phyloP scores from a whole-genome alignment of 1,140 invertebrate species.

The Gonioctena quinquepunctata region DNA sequence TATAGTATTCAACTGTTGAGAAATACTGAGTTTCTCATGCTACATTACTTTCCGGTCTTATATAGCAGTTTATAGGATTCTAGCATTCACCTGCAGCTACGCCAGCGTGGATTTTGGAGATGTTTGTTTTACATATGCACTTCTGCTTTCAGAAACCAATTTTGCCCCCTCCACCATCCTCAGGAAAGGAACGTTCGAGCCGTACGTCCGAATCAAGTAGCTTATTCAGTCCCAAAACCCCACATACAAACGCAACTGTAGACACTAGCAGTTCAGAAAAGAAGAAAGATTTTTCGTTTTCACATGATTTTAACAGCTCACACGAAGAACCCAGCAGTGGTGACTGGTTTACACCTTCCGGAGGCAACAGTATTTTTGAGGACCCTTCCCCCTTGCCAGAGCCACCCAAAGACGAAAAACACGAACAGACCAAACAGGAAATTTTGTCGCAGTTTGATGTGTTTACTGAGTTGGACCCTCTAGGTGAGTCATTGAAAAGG shows the following conservation, averaged over 20 bases:
- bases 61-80: too few species aligned
- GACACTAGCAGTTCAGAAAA: slow-evolving; percentile 28
- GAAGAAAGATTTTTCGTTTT: slow-evolving; percentile 40
- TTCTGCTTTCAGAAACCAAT: slow-evolving; percentile 58
- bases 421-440: slow-evolving; percentile 50
- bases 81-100: too few species aligned
- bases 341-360: slow-evolving; percentile 51
- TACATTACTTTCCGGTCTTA: too few species aligned
- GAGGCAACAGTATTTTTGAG: slow-evolving; percentile 46
- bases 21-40: too few species aligned
- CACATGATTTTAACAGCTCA: slow-evolving; percentile 44
- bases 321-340: slow-evolving; percentile 49
- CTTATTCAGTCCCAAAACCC: slow-evolving; percentile 50
- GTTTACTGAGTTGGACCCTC: slow-evolving; percentile 89
- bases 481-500: slow-evolving; percentile 71
- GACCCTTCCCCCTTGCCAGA: slow-evolving; percentile 39
- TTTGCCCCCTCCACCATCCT: slow-evolving; percentile 69
- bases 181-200: slow-evolving; percentile 48
- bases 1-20: too few species aligned
- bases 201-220: slow-evolving; percentile 47
- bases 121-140: too few species aligned
- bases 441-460: slow-evolving; percentile 66
- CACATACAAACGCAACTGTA: slow-evolving; percentile 38
- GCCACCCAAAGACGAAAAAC: slow-evolving; percentile 44
- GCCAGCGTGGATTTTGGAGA: too few species aligned